Conservation (phyloP, 2,113 vertebrate genomes). For the Oxyruncus cristatus region DNA sequence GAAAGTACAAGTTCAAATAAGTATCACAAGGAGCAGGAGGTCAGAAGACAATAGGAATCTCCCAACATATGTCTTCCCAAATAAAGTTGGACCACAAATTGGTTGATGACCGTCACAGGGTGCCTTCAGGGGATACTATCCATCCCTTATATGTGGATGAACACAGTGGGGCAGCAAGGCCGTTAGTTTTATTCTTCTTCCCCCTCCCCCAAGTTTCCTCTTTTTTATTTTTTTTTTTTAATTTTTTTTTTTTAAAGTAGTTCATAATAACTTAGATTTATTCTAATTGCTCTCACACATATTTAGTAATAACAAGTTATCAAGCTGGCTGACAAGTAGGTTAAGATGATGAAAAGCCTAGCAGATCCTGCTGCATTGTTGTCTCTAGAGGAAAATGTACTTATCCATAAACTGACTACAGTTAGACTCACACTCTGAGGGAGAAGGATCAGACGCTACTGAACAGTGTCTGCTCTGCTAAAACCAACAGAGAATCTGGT, state of each 20-base stretch:
- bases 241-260: neutral
- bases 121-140: neutral
- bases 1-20: neutral
- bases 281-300: slow-evolving; percentile 50
- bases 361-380: neutral
- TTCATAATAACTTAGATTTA: slow-evolving; percentile 54
- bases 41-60: neutral
- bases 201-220: neutral
- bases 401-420: slow-evolving; percentile 24
- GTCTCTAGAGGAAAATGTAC: slow-evolving; percentile 34
- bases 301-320: slow-evolving; percentile 56
- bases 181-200: neutral
- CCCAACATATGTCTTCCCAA: neutral
- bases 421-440: neutral
- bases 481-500: neutral
- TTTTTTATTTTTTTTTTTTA: no score
- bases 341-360: slow-evolving; percentile 51
- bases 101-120: neutral
- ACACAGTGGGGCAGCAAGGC: neutral
- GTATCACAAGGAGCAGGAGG: neutral
- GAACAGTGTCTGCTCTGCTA: neutral
- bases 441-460: neutral
- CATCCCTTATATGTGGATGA: neutral
- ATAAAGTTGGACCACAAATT: neutral
- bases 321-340: slow-evolving; percentile 48